Evolutionary conservation across 2,888 invertebrate species (phyloP), one percentile per base, ranked within the genome.

Genomic region (Mayetiola destructor): DNA sequence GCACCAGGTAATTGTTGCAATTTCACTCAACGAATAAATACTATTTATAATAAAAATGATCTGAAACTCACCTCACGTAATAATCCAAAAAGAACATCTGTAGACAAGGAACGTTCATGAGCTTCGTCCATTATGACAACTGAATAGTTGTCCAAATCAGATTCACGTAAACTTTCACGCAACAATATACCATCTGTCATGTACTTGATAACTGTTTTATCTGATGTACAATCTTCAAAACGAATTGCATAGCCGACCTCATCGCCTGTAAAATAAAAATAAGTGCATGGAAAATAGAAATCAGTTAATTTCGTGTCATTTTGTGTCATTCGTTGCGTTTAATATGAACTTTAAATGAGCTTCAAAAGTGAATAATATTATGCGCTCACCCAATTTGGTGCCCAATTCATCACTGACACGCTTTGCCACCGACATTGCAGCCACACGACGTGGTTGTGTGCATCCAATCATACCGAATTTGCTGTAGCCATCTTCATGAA

Each of bases 111-210:
- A 1, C 99, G 76, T 73, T 99, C 99, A 74, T 99, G 99, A 59
- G 99, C 99, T 75, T 99, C 99, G 73, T 99, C 99, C 99, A 99
- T 99, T 63, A 99, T 97, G 64, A 99, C 79, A 0, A 92, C 96
- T 67, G 93, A 90, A 76, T 99, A 99, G 68, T 93, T 82, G 71
- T 99, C 97, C 61, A 99, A 76, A 72, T 99, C 97, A 0, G 95
- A 86, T 68, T 99, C 99, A 1, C 96, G 76, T 18, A 99, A 78
- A 56, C 96, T 97, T 71, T 99, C 99, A 59, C 99, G 78, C 21
- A 99, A 76, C 52, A 99, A 74, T 66, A 99, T 99, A 73, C 99
- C 99, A 74, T 99, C 99, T 0, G 99, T 99, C 99, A 99, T 99
- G 72, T 99, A 99, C 72, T 93, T 93, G 61, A 94, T 92, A 27